Conservation (phyloP, 1,140 invertebrate genomes). For the Mizuhopecten yessoensis region DNA sequence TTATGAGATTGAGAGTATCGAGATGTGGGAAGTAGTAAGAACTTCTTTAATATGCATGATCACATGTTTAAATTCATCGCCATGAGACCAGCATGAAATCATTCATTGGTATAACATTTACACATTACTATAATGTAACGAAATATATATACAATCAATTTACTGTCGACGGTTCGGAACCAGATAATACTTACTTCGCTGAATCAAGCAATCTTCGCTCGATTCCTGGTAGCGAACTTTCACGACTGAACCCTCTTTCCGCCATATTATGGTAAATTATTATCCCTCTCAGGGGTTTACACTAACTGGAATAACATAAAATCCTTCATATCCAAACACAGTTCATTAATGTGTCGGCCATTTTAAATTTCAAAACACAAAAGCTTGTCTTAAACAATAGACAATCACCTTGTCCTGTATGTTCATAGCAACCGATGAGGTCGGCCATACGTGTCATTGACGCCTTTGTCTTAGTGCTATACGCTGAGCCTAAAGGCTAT, state of each 20-base stretch:
- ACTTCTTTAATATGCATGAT: too few species aligned
- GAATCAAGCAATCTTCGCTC: neutral
- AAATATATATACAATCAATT: too few species aligned
- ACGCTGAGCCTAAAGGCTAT: neutral
- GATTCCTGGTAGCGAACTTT: neutral
- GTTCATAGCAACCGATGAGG: constrained; percentile 12
- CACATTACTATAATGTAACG: too few species aligned
- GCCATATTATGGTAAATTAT: neutral
- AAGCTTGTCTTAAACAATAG: constrained; percentile 19
- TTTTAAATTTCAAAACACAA: constrained; percentile 16
- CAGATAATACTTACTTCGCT: neutral
- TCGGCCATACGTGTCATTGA: neutral
- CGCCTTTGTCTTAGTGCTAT: neutral
- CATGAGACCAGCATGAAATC: too few species aligned
- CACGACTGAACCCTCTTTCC: neutral
- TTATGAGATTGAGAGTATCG: too few species aligned
- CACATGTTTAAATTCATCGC: too few species aligned
- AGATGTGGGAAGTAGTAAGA: too few species aligned
- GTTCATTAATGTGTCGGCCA: neutral
- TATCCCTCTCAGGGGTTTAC: neutral
- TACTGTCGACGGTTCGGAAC: too few species aligned
- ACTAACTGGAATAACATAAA: neutral
- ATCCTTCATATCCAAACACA: neutral
- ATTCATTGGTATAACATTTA: too few species aligned
- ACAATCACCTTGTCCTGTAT: neutral